Percentiles rank a stretch among this genome's conserved stretches.
Evolutionary conservation across 2,113 vertebrate species (phyloP).

Genomic region (Halcyon malimbica): DNA sequence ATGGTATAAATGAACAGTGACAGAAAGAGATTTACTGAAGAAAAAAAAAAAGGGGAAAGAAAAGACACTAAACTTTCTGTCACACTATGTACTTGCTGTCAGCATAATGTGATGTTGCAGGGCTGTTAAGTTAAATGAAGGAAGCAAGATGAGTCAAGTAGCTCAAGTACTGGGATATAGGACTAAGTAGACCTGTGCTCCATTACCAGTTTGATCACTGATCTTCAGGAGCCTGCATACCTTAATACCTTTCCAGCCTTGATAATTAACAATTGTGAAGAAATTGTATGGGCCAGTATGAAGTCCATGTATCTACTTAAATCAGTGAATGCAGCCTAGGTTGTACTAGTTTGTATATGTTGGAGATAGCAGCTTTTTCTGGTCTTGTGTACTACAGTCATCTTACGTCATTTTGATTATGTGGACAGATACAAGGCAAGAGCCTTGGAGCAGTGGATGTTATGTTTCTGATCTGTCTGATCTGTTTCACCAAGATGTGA

Average conservation of each 20-base stretch:
- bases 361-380: neutral
- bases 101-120: neutral
- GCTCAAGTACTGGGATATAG: neutral
- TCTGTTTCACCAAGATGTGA: neutral
- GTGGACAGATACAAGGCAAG: neutral
- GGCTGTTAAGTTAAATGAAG: too few relatives aligned
- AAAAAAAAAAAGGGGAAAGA: neutral
- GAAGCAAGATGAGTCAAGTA: neutral
- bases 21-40: neutral
- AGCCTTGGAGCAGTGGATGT: neutral
- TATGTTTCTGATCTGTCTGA: neutral
- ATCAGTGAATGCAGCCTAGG: neutral
- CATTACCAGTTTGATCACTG: neutral
- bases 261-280: neutral
- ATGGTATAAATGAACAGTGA: neutral
- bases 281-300: neutral
- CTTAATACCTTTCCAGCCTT: neutral
- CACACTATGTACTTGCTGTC: neutral
- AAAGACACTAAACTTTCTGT: neutral
- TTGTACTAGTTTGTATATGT: neutral
- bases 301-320: neutral
- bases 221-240: neutral
- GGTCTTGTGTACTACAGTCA: accelerated
- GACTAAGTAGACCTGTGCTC: neutral
- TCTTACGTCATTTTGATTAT: neutral